These are phyloP conservation scores for Rhombomys opimus DNA, from an alignment of 2,113 vertebrate genomes.

Conservation along the genomic window DNA sequence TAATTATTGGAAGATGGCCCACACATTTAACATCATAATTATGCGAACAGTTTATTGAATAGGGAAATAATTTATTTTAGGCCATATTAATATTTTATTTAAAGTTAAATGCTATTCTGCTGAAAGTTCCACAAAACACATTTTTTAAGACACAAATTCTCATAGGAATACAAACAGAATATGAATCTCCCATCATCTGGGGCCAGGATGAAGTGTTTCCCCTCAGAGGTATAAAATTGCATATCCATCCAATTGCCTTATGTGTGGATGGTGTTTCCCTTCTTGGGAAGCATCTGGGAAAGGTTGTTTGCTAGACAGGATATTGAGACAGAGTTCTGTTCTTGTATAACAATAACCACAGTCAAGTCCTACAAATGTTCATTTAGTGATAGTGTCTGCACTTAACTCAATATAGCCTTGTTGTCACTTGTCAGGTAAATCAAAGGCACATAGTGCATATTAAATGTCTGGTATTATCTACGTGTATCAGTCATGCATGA, in stretches of 20 bases:
- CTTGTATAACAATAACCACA: conserved; percentile 58
- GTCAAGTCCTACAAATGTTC: conserved; percentile 53
- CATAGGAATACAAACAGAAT: not conserved
- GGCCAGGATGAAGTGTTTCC: conserved; percentile 36
- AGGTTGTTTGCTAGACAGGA: conserved; percentile 61
- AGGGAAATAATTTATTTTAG: not conserved
- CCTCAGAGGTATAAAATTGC: not conserved
- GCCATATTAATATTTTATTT: not conserved
- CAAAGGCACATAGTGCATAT: conserved; percentile 55
- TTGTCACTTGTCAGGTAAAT: conserved; percentile 60
- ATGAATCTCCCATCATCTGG: conserved; percentile 12
- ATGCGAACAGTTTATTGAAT: not conserved
- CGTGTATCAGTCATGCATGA: conserved; percentile 25
- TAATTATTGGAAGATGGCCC: not conserved
- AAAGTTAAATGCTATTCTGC: not conserved
- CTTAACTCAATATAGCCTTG: conserved; percentile 59
- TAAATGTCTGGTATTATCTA: conserved; percentile 26
- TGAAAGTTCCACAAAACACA: not conserved
- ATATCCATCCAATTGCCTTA: conserved; percentile 49
- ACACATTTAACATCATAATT: not conserved
- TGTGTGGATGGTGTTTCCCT: conserved; percentile 51
- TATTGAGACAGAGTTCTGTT: conserved; percentile 50
- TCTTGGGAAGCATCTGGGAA: conserved; percentile 37
- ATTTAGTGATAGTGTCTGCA: conserved; percentile 60
- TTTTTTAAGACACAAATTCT: conserved; percentile 26